Conservation (phyloP, 2,113 vertebrate species). For the Chaetorhynchus papuensis region DNA sequence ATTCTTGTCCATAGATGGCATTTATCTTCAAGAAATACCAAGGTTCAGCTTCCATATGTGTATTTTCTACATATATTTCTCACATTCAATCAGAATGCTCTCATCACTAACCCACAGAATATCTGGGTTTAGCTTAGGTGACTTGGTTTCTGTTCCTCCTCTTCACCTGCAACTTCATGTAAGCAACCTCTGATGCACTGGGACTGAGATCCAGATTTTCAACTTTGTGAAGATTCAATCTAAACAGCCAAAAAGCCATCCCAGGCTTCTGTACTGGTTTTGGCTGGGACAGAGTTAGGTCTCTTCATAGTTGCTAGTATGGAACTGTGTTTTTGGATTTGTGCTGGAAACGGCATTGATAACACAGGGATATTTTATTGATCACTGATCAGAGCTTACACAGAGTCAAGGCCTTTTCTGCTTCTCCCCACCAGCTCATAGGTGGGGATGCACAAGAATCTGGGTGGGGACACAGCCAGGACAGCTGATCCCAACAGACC, state of each 20-base stretch:
- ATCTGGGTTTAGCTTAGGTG: rapidly evolving
- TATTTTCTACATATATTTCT: neutral
- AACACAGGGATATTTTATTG: neutral
- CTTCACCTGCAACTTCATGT: neutral
- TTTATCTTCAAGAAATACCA: neutral
- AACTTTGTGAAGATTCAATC: neutral
- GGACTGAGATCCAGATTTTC: neutral
- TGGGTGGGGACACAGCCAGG: neutral
- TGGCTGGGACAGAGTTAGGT: neutral
- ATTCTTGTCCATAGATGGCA: neutral
- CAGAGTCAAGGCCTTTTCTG: neutral
- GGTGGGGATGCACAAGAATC: neutral
- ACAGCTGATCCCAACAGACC: neutral
- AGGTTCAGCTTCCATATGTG: neutral
- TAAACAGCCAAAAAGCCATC: neutral
- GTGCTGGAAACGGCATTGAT: neutral
- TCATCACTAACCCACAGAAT: neutral
- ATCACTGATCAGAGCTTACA: rapidly evolving
- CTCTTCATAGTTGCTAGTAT: neutral
- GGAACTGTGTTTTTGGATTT: neutral
- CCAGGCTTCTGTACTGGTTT: neutral
- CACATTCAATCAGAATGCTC: neutral
- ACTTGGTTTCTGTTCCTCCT: neutral
- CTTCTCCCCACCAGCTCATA: neutral
- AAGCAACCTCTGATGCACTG: neutral